Evolutionary conservation across 2,888 invertebrate species (phyloP).

Genomic region (Willowsia nigromaculata): DNA sequence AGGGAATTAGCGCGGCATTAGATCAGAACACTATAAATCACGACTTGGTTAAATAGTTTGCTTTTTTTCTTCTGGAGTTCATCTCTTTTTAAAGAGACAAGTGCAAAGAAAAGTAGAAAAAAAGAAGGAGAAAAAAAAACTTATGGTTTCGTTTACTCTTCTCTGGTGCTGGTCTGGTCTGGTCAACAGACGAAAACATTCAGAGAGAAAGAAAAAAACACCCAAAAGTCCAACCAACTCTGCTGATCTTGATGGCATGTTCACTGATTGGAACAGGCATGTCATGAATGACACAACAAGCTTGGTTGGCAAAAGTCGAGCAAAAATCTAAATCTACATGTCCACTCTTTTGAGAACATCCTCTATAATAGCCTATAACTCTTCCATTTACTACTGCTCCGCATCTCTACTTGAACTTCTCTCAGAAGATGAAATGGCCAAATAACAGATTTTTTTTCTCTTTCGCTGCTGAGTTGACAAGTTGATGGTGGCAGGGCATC

Average conservation of each 20-base stretch:
- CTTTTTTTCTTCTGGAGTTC: slow-evolving; percentile 25
- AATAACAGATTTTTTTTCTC: too few relatives aligned
- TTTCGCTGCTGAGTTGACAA: slow-evolving; percentile 59
- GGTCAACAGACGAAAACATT: slow-evolving; percentile 1
- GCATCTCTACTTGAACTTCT: too few relatives aligned
- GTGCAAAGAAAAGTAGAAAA: background rate
- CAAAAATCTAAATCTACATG: background rate
- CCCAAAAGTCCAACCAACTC: background rate
- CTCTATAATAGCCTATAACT: slow-evolving; percentile 4
- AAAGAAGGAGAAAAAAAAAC: background rate
- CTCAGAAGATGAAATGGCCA: too few relatives aligned
- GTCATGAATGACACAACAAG: slow-evolving; percentile 38
- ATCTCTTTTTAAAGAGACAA: slow-evolving; percentile 15
- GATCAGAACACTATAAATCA: slow-evolving; percentile 62
- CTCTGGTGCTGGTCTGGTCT: background rate
- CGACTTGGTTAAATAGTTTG: background rate
- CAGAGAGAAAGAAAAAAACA: slow-evolving; percentile 4
- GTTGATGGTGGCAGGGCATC: slow-evolving; percentile 34
- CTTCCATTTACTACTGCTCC: background rate
- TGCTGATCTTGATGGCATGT: slow-evolving; percentile 51
- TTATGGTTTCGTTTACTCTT: too few relatives aligned
- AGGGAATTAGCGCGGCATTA: slow-evolving; percentile 56
- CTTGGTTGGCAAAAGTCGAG: slow-evolving; percentile 24
- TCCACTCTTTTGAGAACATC: background rate
- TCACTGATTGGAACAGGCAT: slow-evolving; percentile 44